Evolutionary conservation across 1,140 invertebrate genomes (phyloP).

Genomic region (Orchesella cincta): DNA sequence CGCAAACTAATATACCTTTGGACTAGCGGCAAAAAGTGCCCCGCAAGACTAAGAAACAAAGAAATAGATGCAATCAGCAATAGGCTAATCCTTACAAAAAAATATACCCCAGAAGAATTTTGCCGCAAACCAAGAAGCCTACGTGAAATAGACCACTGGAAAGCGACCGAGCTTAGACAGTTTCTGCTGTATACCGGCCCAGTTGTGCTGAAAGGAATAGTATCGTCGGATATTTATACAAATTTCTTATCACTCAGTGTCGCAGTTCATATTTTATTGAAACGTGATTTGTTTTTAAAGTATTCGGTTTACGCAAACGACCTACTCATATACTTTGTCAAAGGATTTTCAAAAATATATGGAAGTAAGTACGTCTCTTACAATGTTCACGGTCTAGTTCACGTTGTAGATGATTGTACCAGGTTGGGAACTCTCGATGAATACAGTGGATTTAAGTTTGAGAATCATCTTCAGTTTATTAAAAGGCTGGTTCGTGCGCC

Average conservation of each 20-base stretch:
- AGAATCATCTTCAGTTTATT: conserved; percentile 37
- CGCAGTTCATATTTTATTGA: conserved; percentile 50
- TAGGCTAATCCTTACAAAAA: conserved; percentile 48
- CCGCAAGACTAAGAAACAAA: no score
- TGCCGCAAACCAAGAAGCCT: conserved; percentile 33
- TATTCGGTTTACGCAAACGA: not conserved
- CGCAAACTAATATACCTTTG: conserved; percentile 45
- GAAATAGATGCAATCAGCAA: no score
- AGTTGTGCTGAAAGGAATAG: conserved; percentile 30
- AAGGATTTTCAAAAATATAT: not conserved
- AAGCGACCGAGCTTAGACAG: conserved; percentile 38
- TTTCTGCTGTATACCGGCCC: conserved; percentile 40
- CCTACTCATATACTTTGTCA: conserved; percentile 10
- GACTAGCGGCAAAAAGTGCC: no score
- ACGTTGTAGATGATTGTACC: conserved; percentile 32
- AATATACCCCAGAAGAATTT: conserved; percentile 46
- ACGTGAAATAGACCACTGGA: conserved; percentile 37
- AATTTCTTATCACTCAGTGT: conserved; percentile 56
- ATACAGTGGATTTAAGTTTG: conserved; percentile 38
- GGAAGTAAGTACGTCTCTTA: not conserved
- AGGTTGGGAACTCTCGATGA: conserved; percentile 32
- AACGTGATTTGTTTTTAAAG: not conserved
- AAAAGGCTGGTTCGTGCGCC: no score
- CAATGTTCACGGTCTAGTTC: conserved; percentile 38
- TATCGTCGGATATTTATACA: conserved; percentile 42